A percentile compares a stretch with the other conserved stretches of the same genome.
phyloP scores from a whole-genome alignment of 2,797 vertebrate genomes.

The Eulemur rubriventer region DNA sequence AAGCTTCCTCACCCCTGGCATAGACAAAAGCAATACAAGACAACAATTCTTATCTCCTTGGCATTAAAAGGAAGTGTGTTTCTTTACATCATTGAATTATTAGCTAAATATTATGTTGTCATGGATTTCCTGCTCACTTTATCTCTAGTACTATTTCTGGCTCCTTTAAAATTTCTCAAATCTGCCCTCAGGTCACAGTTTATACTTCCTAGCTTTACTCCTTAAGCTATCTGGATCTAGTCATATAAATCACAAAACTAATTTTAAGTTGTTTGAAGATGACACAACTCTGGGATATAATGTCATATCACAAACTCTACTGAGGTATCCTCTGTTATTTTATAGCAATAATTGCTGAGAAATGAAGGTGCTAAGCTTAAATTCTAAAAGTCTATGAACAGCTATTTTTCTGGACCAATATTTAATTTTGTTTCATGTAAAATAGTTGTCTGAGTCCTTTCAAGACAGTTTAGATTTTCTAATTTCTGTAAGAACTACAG shows the following conservation, averaged over 20 bases:
- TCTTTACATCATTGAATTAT: neutral
- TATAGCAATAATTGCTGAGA: neutral
- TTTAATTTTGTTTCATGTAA: neutral
- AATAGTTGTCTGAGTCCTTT: neutral
- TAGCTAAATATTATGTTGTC: neutral
- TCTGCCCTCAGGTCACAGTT: neutral
- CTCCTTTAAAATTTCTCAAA: neutral
- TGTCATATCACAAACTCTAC: neutral
- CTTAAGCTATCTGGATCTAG: neutral
- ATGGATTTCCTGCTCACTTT: neutral
- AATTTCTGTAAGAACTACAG: constrained; percentile 34
- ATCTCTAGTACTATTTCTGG: neutral
- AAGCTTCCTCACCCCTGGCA: no score
- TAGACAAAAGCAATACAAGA: neutral
- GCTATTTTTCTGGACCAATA: neutral
- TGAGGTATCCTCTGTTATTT: neutral
- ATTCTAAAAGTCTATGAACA: neutral
- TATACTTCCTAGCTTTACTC: neutral
- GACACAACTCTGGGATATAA: neutral
- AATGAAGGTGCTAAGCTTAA: neutral
- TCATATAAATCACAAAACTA: neutral
- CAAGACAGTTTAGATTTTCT: neutral
- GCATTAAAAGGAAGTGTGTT: neutral
- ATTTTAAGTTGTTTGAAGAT: constrained; percentile 19
- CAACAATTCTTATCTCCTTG: neutral